phyloP scores from a whole-genome alignment of 2,888 invertebrate genomes.

The Drosophila leonis region DNA sequence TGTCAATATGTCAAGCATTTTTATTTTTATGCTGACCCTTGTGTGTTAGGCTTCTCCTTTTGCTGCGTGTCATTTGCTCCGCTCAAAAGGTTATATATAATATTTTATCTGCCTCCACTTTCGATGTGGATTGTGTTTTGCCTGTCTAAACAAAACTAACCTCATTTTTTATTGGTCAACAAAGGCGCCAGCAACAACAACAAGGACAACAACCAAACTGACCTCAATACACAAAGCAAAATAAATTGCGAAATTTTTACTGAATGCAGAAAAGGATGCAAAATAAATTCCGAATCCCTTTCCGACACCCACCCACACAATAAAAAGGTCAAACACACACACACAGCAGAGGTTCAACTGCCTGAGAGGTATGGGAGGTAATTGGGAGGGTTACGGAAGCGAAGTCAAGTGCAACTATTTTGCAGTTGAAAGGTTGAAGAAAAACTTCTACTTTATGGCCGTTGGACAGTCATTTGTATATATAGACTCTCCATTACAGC shows the following conservation, averaged over 20 bases:
- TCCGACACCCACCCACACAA: slow-evolving; percentile 56
- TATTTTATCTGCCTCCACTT: slow-evolving; percentile 29
- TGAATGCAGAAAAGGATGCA: slow-evolving; percentile 70
- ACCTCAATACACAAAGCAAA: slow-evolving; percentile 75
- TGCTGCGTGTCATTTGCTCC: slow-evolving; percentile 27
- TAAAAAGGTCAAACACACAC: slow-evolving; percentile 42
- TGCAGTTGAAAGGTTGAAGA: slow-evolving; percentile 15
- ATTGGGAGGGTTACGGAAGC: slow-evolving; percentile 5
- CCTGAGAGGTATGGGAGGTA: not conserved
- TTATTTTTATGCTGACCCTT: slow-evolving; percentile 67
- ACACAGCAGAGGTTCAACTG: slow-evolving; percentile 8
- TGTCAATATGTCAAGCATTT: slow-evolving; percentile 76
- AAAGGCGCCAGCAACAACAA: slow-evolving; percentile 32
- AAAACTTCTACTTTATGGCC: slow-evolving; percentile 48
- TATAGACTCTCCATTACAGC: slow-evolving; percentile 50
- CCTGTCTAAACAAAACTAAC: slow-evolving; percentile 74
- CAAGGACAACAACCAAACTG: slow-evolving; percentile 43
- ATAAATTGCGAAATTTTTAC: slow-evolving; percentile 76
- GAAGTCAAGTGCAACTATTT: slow-evolving; percentile 42
- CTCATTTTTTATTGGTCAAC: slow-evolving; percentile 72
- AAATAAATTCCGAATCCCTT: slow-evolving; percentile 68
- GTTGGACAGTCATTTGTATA: slow-evolving; percentile 48
- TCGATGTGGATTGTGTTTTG: slow-evolving; percentile 33
- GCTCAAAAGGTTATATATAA: slow-evolving; percentile 46
- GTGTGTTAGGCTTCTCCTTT: slow-evolving; percentile 12